A percentile compares a stretch with the other conserved stretches of the same genome.
phyloP scores from a whole-genome alignment of 1,140 invertebrate genomes.

The Ceratina calcarata region DNA sequence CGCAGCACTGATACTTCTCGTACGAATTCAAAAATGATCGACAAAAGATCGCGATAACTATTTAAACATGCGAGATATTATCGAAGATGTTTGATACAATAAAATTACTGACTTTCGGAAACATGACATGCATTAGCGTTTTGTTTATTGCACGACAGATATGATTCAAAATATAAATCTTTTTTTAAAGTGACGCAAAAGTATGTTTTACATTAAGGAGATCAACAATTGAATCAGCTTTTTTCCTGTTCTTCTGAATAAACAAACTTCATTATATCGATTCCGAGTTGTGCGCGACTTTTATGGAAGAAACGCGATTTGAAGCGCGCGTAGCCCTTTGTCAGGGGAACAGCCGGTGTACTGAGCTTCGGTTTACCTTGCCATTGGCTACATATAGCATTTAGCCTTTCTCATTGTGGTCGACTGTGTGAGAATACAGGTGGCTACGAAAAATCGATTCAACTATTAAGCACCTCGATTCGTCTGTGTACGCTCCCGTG shows the following conservation, averaged over 20 bases:
- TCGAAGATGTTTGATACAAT: no score
- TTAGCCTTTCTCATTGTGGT: conserved; percentile 62
- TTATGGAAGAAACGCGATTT: conserved; percentile 26
- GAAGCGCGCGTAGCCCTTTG: conserved; percentile 42
- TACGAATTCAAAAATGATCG: neutral
- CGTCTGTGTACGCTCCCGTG: conserved; percentile 32
- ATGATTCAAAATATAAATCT: neutral
- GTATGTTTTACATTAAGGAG: neutral
- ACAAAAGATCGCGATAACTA: neutral
- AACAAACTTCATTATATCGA: conserved; percentile 6
- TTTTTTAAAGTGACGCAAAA: neutral
- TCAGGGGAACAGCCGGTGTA: conserved; percentile 59
- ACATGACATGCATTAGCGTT: neutral
- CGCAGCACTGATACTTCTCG: neutral
- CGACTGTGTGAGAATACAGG: conserved; percentile 65
- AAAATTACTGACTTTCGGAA: no score
- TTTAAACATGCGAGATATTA: neutral
- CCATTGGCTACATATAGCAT: conserved; percentile 68
- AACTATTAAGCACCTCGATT: conserved; percentile 56
- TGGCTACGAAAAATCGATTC: conserved; percentile 71
- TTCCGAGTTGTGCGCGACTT: conserved; percentile 44
- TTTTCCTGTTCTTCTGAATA: neutral
- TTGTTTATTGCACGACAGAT: neutral
- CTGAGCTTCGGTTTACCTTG: conserved; percentile 72
- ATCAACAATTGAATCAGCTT: neutral